Conservation (phyloP, 1,140 invertebrate species). For the Cydia amplana region DNA sequence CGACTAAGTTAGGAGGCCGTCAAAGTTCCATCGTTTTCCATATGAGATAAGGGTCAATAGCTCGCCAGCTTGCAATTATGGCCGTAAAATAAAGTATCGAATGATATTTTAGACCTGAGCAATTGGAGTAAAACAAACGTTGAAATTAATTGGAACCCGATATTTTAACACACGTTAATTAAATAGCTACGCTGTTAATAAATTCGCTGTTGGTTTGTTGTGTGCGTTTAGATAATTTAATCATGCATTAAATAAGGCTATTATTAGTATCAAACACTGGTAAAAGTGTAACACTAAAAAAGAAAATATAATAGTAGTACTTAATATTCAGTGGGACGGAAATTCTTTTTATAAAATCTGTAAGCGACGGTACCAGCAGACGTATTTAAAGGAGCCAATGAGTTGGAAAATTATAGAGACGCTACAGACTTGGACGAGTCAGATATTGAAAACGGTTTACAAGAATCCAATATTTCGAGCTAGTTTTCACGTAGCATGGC, state of each 20-base stretch:
- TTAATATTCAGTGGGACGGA: slow-evolving; percentile 33
- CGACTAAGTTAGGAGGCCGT: too few relatives aligned
- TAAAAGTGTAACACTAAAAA: too few relatives aligned
- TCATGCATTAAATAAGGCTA: too few relatives aligned
- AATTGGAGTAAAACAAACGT: not conserved
- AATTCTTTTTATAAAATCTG: slow-evolving; percentile 27
- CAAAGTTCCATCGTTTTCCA: too few relatives aligned
- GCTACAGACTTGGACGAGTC: slow-evolving; percentile 9
- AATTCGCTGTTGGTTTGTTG: not conserved
- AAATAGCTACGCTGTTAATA: not conserved
- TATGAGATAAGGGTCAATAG: too few relatives aligned
- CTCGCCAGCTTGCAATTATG: too few relatives aligned
- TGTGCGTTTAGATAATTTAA: too few relatives aligned
- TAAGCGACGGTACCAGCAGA: slow-evolving; percentile 26
- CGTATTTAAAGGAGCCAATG: slow-evolving; percentile 36
- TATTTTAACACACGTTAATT: not conserved
- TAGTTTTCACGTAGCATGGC: not conserved
- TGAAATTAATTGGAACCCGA: not conserved
- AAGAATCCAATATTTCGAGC: not conserved
- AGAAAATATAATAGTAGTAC: slow-evolving; percentile 15
- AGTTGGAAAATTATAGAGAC: slow-evolving; percentile 39
- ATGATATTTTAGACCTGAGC: not conserved
- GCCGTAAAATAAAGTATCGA: not conserved
- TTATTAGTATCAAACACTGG: too few relatives aligned
- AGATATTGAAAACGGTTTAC: slow-evolving; percentile 14